Conservation (phyloP, 2,797 vertebrate species). For the Oryzias dopingdopingensis region DNA sequence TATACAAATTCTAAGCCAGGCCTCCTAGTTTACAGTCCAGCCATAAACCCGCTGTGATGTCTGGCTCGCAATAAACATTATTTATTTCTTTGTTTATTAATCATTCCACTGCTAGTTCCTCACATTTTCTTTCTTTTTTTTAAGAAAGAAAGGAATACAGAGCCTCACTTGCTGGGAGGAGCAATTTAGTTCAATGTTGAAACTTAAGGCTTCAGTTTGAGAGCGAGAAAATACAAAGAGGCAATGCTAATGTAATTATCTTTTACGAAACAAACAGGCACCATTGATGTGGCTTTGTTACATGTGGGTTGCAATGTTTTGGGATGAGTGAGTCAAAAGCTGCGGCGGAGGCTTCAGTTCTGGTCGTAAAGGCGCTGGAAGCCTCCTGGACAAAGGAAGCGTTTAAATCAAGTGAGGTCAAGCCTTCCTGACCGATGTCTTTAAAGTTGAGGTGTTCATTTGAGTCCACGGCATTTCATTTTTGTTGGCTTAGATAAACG, state of each 20-base stretch:
- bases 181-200: slow-evolving; percentile 32
- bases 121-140: slow-evolving; percentile 31
- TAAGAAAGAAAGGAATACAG: slow-evolving; percentile 29
- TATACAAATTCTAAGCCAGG: slow-evolving; percentile 78
- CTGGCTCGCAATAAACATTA: slow-evolving; percentile 73
- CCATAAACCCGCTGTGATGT: slow-evolving; percentile 77
- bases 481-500: not conserved
- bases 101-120: slow-evolving; percentile 42
- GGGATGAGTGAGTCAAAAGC: slow-evolving; percentile 47
- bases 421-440: slow-evolving; percentile 13
- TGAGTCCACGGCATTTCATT: not conserved
- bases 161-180: slow-evolving; percentile 22
- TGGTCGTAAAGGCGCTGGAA: slow-evolving; percentile 38
- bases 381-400: slow-evolving; percentile 40
- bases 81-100: slow-evolving; percentile 76
- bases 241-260: slow-evolving; percentile 59
- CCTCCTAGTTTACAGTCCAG: slow-evolving; percentile 74
- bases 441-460: not conserved
- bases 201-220: slow-evolving; percentile 29
- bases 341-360: slow-evolving; percentile 32
- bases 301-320: slow-evolving; percentile 68
- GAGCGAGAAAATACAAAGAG: slow-evolving; percentile 14
- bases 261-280: slow-evolving; percentile 63
- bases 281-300: slow-evolving; percentile 64
- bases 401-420: slow-evolving; percentile 30